A percentile compares a stretch with the other conserved stretches of the same genome.
These are phyloP conservation scores for Pomatostomus ruficeps DNA, from an alignment of 2,113 vertebrate genomes.

Conservation along the genomic window DNA sequence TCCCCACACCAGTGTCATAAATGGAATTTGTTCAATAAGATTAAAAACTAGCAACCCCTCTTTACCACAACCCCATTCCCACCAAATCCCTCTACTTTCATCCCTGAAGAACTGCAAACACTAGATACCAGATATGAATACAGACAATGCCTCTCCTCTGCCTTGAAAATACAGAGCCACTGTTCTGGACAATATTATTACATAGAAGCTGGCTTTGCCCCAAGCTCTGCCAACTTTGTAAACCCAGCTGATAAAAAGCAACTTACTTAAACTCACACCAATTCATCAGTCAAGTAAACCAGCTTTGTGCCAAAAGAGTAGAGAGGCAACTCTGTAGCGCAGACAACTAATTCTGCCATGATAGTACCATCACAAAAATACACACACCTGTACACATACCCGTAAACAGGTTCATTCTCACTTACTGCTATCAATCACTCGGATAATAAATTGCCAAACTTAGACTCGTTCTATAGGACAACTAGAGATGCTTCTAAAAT, in stretches of 20 bases:
- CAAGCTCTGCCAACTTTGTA: not conserved
- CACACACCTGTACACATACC: not conserved
- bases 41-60: not conserved
- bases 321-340: not conserved
- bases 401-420: not conserved
- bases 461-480: not conserved
- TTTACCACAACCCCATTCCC: not conserved
- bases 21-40: not conserved
- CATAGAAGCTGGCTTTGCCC: not conserved
- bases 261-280: not conserved
- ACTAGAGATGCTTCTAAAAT: not conserved
- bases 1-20: not conserved
- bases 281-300: not conserved
- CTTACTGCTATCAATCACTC: not conserved
- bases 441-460: not conserved
- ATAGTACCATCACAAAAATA: not conserved
- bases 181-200: not conserved
- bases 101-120: not conserved
- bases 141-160: not conserved
- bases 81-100: not conserved
- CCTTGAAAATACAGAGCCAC: not conserved
- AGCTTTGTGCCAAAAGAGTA: not conserved
- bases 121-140: not conserved
- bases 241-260: not conserved
- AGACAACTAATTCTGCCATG: not conserved